phyloP scores from a whole-genome alignment of 2,797 vertebrate genomes.

The Enoplosus armatus region DNA sequence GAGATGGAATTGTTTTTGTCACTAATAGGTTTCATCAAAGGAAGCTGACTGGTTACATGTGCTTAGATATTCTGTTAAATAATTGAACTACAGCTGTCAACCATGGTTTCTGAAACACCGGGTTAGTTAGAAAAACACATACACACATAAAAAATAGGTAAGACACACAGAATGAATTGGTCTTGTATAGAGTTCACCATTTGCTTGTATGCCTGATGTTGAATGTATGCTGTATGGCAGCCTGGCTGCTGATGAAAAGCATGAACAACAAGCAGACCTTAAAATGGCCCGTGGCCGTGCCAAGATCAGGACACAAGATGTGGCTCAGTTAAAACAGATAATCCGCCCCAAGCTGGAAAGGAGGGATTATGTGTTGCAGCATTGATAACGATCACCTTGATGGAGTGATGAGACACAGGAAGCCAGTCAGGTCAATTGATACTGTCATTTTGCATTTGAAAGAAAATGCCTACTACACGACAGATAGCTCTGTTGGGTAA shows the following conservation, averaged over 20 bases:
- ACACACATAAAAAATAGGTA: not conserved
- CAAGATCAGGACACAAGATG: not conserved
- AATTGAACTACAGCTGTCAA: not conserved
- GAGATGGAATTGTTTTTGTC: not conserved
- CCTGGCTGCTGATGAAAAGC: not conserved
- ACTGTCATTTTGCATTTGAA: not conserved
- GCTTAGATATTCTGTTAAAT: not conserved
- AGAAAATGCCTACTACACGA: not conserved
- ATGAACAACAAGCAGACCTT: not conserved
- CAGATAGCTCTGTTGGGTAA: slow-evolving; percentile 8
- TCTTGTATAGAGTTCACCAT: not conserved
- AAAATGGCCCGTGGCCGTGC: accelerated
- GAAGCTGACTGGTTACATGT: not conserved
- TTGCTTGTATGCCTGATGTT: not conserved
- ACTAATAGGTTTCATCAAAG: not conserved
- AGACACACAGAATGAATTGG: not conserved
- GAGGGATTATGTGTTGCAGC: not conserved
- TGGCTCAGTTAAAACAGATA: not conserved
- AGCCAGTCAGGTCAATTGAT: not conserved
- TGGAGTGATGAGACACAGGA: not conserved
- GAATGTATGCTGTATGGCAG: not conserved
- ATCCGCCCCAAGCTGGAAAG: not conserved
- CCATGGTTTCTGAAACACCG: not conserved
- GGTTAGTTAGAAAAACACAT: not conserved
- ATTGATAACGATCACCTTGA: not conserved